Conservation (phyloP, 1,140 invertebrate species). For the Manduca sexta region DNA sequence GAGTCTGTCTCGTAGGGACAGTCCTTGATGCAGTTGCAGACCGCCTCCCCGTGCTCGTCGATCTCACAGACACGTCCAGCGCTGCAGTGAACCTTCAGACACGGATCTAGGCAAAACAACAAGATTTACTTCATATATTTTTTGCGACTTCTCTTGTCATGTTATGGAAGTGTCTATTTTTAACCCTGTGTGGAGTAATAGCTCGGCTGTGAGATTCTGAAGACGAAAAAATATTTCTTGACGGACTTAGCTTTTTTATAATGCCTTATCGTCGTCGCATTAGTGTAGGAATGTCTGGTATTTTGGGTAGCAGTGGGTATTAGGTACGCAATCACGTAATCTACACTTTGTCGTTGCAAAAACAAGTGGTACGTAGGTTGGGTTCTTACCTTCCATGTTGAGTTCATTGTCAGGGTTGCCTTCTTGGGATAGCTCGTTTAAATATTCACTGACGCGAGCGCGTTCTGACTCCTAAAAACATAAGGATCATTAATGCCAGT, state of each 20-base stretch:
- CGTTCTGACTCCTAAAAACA: conserved; percentile 43
- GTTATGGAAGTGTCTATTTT: no score
- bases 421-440: conserved; percentile 35
- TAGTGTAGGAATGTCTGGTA: no score
- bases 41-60: conserved; percentile 80
- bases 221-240: neutral
- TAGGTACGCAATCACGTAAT: no score
- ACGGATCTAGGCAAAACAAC: conserved; percentile 77
- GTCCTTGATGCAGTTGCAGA: conserved; percentile 88
- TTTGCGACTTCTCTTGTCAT: no score
- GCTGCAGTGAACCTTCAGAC: conserved; percentile 89
- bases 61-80: conserved; percentile 91
- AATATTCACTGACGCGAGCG: conserved; percentile 40
- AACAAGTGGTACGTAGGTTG: no score
- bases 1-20: conserved; percentile 87
- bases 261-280: neutral
- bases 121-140: no score
- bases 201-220: neutral
- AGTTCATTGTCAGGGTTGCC: conserved; percentile 32
- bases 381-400: conserved; percentile 40
- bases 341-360: no score
- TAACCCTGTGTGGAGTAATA: no score
- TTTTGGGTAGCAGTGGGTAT: no score
- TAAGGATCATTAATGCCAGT: neutral
- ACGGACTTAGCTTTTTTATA: neutral